These are phyloP conservation scores for Oscheius sp. DNA, from an alignment of 2,888 invertebrate genomes.

Conservation along the genomic window DNA sequence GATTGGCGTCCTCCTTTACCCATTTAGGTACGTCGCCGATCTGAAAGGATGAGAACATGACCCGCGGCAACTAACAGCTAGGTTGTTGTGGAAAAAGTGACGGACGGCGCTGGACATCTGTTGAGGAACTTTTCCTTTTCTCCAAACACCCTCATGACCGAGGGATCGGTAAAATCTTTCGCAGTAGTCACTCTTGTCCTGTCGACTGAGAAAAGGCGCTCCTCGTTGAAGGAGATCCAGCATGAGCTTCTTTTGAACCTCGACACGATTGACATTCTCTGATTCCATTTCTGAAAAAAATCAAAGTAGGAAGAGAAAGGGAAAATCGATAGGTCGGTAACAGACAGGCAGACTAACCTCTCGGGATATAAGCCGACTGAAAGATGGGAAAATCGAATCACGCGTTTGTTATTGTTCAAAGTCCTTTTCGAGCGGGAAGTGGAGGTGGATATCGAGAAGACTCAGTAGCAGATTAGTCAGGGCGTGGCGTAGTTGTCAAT, in stretches of 20 bases:
- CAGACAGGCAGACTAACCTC: too few relatives aligned
- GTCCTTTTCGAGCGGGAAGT: too few relatives aligned
- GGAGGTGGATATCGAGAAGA: too few relatives aligned
- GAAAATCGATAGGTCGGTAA: background rate
- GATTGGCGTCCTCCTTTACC: background rate
- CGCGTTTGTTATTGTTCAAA: too few relatives aligned
- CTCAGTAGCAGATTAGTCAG: too few relatives aligned
- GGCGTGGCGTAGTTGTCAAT: too few relatives aligned
- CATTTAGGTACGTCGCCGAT: conserved; percentile 19
- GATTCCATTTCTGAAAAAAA: background rate
- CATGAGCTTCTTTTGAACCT: conserved; percentile 10
- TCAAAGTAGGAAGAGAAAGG: background rate
- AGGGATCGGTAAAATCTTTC: background rate
- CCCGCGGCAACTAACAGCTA: background rate
- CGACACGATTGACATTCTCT: background rate
- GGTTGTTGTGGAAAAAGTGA: conserved; percentile 12
- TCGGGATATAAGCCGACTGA: too few relatives aligned
- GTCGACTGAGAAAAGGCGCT: background rate
- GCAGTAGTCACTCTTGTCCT: background rate
- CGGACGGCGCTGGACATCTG: conserved; percentile 1
- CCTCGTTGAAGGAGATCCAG: background rate
- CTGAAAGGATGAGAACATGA: conserved; percentile 4
- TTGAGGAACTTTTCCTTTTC: background rate
- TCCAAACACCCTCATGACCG: background rate
- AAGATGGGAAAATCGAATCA: too few relatives aligned